Evolutionary conservation across 1,140 invertebrate species (phyloP).

Genomic region (Tigriopus japonicus): DNA sequence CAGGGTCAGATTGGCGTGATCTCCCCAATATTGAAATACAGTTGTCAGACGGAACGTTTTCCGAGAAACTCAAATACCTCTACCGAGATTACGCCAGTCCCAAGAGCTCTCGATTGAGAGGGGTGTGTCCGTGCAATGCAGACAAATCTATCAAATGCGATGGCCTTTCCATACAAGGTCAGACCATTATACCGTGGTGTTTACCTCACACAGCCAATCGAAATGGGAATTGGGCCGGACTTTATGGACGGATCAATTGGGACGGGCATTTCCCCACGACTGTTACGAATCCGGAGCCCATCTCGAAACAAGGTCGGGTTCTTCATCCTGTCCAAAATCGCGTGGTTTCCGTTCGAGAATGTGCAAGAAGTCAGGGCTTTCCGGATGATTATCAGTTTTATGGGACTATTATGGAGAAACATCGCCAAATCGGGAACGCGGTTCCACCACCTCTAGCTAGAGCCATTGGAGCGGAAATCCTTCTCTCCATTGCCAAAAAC

Average conservation of each 20-base stretch:
- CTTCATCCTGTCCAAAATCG: slow-evolving; percentile 60
- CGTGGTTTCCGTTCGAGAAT: slow-evolving; percentile 64
- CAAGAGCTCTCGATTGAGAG: slow-evolving; percentile 26
- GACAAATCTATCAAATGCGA: slow-evolving; percentile 39
- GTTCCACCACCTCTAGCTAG: slow-evolving; percentile 60
- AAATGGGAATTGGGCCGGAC: slow-evolving; percentile 63
- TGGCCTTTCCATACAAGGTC: slow-evolving; percentile 47
- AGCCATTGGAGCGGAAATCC: slow-evolving; percentile 38
- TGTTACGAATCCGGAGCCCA: slow-evolving; percentile 59
- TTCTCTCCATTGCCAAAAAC: no score
- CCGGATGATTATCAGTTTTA: slow-evolving; percentile 55
- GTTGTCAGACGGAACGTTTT: slow-evolving; percentile 43
- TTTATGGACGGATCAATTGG: slow-evolving; percentile 58
- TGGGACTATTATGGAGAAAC: slow-evolving; percentile 52
- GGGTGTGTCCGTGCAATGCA: slow-evolving; percentile 57
- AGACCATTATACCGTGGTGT: slow-evolving; percentile 76
- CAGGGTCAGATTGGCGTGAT: slow-evolving; percentile 69
- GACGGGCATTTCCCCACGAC: slow-evolving; percentile 73
- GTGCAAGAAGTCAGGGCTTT: slow-evolving; percentile 72
- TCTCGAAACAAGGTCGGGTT: slow-evolving; percentile 67
- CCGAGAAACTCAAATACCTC: slow-evolving; percentile 32
- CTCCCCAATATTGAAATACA: slow-evolving; percentile 54
- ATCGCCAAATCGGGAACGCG: slow-evolving; percentile 72
- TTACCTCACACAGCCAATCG: slow-evolving; percentile 67
- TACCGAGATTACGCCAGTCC: not conserved